Evolutionary conservation across 2,797 vertebrate species (phyloP).

Genomic region (Lepilemur septentrionalis): DNA sequence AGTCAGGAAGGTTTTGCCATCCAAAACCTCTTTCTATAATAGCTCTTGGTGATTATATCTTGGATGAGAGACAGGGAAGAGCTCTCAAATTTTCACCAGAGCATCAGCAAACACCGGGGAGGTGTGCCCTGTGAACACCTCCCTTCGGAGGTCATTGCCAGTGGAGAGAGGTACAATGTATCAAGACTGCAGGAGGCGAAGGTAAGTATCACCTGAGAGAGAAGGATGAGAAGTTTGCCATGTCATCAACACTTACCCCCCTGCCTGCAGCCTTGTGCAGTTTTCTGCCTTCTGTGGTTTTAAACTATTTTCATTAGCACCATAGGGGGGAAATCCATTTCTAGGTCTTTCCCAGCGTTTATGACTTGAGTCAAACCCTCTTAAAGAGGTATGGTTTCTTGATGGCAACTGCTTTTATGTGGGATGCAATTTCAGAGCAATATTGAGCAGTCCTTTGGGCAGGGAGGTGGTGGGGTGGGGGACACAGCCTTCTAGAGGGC

Average conservation of each 20-base stretch:
- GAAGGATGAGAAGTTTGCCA: background rate
- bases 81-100: background rate
- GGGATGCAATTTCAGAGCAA: slow-evolving; percentile 31
- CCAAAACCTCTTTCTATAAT: background rate
- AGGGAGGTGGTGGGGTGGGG: too few species aligned
- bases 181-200: background rate
- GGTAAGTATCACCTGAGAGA: background rate
- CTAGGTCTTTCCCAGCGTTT: slow-evolving; percentile 30
- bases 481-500: background rate
- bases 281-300: slow-evolving; percentile 28
- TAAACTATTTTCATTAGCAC: slow-evolving; percentile 31
- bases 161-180: background rate
- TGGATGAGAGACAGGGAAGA: background rate
- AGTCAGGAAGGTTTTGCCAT: background rate
- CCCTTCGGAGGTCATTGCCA: background rate
- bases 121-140: background rate
- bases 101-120: background rate
- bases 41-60: slow-evolving; percentile 7
- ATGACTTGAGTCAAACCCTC: slow-evolving; percentile 23
- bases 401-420: background rate
- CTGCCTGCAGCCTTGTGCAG: background rate
- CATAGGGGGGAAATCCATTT: background rate
- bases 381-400: background rate
- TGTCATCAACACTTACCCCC: background rate
- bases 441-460: background rate